A percentile compares a stretch with the other conserved stretches of the same genome.
Evolutionary conservation across 2,797 vertebrate genomes (phyloP).

Genomic region (Propithecus deckenii): DNA sequence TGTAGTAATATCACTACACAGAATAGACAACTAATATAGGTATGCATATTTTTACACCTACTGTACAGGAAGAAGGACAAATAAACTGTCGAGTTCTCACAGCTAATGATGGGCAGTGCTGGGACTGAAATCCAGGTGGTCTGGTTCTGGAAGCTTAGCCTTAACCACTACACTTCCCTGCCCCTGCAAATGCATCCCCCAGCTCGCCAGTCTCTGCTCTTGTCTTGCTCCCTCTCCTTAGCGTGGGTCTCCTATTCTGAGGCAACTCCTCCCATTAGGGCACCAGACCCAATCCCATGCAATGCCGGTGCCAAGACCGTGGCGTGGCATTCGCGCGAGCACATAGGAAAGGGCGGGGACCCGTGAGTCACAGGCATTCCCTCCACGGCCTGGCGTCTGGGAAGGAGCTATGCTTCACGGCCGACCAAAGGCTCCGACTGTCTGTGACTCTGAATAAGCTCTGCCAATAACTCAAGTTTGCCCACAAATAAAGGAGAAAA

Average conservation of each 20-base stretch:
- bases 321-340: neutral
- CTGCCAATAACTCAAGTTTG: constrained; percentile 62
- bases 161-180: neutral
- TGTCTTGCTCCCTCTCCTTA: neutral
- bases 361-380: neutral
- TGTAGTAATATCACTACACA: neutral
- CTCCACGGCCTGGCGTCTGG: neutral
- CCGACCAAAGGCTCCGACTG: constrained; percentile 29
- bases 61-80: neutral
- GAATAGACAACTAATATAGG: neutral
- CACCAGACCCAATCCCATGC: neutral
- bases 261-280: neutral
- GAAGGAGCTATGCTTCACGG: neutral
- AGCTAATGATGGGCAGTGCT: neutral
- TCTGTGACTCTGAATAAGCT: constrained; percentile 56
- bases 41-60: neutral
- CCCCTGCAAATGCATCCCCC: neutral
- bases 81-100: neutral
- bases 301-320: neutral
- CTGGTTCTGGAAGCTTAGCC: neutral
- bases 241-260: neutral
- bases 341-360: neutral
- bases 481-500: constrained; percentile 55
- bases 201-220: neutral
- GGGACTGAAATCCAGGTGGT: neutral